Percentiles rank a stretch among this genome's conserved stretches.
These are phyloP conservation scores for Craniophora ligustri DNA, from an alignment of 2,888 invertebrate genomes.

Conservation along the genomic window DNA sequence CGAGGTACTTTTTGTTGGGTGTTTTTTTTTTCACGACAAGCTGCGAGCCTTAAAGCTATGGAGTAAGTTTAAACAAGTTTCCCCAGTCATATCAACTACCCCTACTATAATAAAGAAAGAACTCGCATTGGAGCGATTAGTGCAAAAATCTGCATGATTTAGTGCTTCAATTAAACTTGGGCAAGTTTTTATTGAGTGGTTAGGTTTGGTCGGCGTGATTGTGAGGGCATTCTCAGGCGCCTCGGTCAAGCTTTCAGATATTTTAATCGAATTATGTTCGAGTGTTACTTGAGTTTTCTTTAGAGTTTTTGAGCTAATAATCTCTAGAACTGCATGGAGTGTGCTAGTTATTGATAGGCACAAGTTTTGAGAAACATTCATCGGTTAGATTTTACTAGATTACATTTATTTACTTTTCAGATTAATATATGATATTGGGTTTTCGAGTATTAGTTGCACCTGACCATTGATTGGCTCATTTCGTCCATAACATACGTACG, in stretches of 20 bases:
- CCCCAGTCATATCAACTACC: constrained; percentile 48
- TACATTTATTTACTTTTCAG: too few species aligned
- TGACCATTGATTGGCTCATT: too few species aligned
- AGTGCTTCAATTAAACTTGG: constrained; percentile 50
- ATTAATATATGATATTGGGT: too few species aligned
- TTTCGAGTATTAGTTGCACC: too few species aligned
- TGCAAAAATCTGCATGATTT: constrained; percentile 52
- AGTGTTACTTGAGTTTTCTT: constrained; percentile 14
- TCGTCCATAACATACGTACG: too few species aligned
- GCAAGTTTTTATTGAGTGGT: constrained; percentile 49
- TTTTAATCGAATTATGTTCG: constrained; percentile 22
- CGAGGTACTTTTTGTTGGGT: constrained; percentile 16
- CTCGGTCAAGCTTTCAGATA: constrained; percentile 12
- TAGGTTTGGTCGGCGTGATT: constrained; percentile 31
- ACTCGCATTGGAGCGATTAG: constrained; percentile 55
- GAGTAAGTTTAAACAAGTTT: constrained; percentile 56
- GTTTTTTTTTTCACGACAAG: constrained; percentile 15
- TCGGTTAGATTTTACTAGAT: constrained; percentile 4
- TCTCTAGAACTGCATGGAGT: not conserved
- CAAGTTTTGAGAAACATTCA: too few species aligned
- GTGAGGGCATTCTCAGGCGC: constrained; percentile 4
- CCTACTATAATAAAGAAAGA: constrained; percentile 53
- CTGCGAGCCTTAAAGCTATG: constrained; percentile 20
- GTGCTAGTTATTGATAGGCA: not conserved
- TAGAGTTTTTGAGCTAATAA: constrained; percentile 9